Base-by-base conservation (phyloP, 2,113 vertebrate species). In the Cochlearius cochlearius region DNA sequence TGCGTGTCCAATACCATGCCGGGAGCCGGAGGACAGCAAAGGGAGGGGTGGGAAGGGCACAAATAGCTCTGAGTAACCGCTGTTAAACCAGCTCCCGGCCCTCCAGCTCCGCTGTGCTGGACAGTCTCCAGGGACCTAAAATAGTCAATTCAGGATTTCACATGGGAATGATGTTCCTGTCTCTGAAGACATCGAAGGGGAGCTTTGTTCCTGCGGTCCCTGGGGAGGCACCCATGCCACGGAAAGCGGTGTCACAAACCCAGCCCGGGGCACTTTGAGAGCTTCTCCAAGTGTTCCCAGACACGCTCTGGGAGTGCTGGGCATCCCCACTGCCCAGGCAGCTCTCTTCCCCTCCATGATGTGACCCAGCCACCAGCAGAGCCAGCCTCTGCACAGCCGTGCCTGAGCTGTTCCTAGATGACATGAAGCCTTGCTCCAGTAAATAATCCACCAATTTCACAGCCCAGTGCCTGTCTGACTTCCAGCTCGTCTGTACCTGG, bases 81-180 rank as follows among this genome's bases (percentile, higher is more conserved):
- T 27, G 10, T 53, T 43, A 78, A 43, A 81, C 20, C 93, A 80
- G 47, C 3, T 32, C 68, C 56, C 1, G 0, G 63, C 68, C 59
- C 41, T 87, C 45, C 66, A 11, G 52, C 76, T 71, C 0, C 0
- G 71, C 58, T 2, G 0, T 5, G 7, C 90, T 90, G 94, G 94
- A 86, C 6, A 1, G 49, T 82, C 90, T 95, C 96, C 96, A 97
- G 92, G 30, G 87, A 88, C 90, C 45, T 39, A 88, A 95, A 96
- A 91, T 53, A 96, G 87, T 55, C 77, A 39, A n/a, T 84, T 89
- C 55, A 77, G 64, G 41, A 72, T 90, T 96, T 94, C 85, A 64
- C 81, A 93, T 90, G 62, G 87, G 92, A 96, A 96, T 14, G 2
- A 58, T 60, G 63, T 68, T 85, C 87, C 88, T 90, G 15, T 60